Evolutionary conservation across 2,113 vertebrate species (phyloP).

Genomic region (Grus americana): DNA sequence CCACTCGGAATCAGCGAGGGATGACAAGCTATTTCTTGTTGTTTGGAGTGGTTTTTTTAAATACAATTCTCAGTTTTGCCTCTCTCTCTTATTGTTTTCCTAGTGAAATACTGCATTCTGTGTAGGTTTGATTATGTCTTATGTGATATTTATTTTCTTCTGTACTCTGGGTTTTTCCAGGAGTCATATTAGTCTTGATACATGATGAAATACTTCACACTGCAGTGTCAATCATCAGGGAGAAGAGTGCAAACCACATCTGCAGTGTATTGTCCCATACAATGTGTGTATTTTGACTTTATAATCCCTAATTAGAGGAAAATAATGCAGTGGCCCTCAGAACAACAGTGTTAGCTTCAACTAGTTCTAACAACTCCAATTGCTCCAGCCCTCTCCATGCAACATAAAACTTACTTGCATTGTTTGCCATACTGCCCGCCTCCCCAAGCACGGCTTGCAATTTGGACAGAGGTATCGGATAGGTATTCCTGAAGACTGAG

Average conservation of each 20-base stretch:
- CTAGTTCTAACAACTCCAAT: background rate
- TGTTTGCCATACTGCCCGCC: background rate
- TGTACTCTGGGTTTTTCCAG: background rate
- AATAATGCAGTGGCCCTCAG: background rate
- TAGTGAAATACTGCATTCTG: background rate
- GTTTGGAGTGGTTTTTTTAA: background rate
- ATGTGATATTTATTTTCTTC: background rate
- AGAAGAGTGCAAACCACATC: background rate
- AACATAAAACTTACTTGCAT: background rate
- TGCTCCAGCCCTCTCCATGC: background rate
- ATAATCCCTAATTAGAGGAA: background rate
- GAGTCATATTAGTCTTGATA: background rate
- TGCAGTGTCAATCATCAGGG: background rate
- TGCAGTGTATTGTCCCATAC: accelerated
- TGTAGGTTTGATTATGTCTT: background rate
- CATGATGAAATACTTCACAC: background rate
- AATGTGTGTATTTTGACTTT: background rate
- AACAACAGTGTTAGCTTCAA: background rate
- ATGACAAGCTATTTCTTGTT: background rate
- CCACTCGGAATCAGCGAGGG: background rate
- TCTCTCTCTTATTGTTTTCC: background rate
- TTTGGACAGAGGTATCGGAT: background rate
- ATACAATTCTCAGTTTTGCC: background rate
- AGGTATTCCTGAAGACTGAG: background rate
- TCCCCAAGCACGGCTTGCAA: background rate